Evolutionary conservation across 1,140 invertebrate genomes (phyloP).

Genomic region (Diploscapter pachys): DNA sequence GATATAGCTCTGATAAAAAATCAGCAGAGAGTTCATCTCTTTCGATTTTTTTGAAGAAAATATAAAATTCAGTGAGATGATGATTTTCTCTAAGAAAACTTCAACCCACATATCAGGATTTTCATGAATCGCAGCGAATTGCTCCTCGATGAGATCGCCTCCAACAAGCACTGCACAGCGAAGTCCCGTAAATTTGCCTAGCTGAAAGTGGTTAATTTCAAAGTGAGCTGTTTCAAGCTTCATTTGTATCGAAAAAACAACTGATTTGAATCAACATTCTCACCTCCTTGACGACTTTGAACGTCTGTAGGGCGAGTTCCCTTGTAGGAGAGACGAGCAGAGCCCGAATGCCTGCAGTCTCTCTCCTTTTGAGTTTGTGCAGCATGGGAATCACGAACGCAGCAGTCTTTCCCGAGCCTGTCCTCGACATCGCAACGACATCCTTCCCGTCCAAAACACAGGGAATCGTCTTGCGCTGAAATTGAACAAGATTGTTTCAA

Average conservation of each 20-base stretch:
- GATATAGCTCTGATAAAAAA: not conserved
- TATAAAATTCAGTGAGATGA: constrained; percentile 12
- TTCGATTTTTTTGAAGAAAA: not conserved
- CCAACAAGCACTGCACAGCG: constrained; percentile 83
- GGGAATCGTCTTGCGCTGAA: constrained; percentile 92
- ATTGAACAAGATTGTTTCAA: not conserved
- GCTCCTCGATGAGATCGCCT: constrained; percentile 90
- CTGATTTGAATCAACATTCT: constrained; percentile 5
- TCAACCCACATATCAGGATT: constrained; percentile 79
- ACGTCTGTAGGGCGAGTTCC: constrained; percentile 88
- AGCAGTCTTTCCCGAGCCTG: constrained; percentile 98
- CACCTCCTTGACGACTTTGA: constrained; percentile 86
- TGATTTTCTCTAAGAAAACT: not conserved
- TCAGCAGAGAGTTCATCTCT: no score
- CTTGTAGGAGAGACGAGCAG: constrained; percentile 90
- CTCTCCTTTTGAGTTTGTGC: constrained; percentile 77
- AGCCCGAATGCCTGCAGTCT: constrained; percentile 76
- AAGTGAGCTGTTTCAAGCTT: no score
- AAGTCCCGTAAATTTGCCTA: constrained; percentile 82
- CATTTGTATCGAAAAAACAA: no score
- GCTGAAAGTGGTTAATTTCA: constrained; percentile 50
- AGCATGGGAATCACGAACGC: constrained; percentile 94
- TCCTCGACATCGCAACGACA: constrained; percentile 97
- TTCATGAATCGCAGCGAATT: constrained; percentile 87
- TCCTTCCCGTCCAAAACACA: constrained; percentile 86